A percentile compares a stretch with the other conserved stretches of the same genome.
Evolutionary conservation across 2,113 vertebrate genomes (phyloP).

Genomic region (Aegithalos caudatus): DNA sequence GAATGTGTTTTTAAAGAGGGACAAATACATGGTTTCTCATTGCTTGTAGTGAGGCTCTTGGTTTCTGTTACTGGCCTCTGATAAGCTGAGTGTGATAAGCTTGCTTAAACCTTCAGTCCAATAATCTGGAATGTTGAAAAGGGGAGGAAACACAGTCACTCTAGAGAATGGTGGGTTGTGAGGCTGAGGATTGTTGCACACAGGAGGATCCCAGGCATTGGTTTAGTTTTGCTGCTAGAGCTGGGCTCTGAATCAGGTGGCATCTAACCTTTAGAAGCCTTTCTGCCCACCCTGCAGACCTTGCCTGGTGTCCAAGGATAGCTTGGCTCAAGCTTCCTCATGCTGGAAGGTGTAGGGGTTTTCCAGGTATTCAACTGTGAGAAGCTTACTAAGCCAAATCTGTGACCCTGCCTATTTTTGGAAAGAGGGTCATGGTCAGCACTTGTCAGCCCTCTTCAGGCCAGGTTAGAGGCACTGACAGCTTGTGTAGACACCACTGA

Average conservation of each 20-base stretch:
- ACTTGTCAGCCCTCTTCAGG: neutral
- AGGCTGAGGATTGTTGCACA: neutral
- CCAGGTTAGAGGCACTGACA: neutral
- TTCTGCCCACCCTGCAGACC: fast-evolving
- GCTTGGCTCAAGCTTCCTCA: neutral
- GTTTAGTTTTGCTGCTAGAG: neutral
- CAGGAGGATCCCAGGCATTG: neutral
- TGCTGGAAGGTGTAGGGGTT: neutral
- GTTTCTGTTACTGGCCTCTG: neutral
- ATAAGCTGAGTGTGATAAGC: fast-evolving
- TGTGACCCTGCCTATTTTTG: neutral
- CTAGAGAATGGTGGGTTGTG: neutral
- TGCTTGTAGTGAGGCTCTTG: neutral
- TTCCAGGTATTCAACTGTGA: neutral
- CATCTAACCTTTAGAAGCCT: neutral
- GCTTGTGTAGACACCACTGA: neutral
- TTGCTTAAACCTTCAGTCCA: neutral
- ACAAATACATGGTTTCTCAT: neutral
- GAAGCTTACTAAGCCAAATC: neutral
- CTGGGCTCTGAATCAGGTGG: neutral
- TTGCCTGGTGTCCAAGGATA: neutral
- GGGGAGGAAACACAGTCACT: neutral
- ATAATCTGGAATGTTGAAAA: neutral
- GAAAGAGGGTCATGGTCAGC: neutral
- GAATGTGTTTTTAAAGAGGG: neutral